Evolutionary conservation across 2,888 invertebrate genomes (phyloP), one percentile per base, ranked within the genome.

Genomic region (Nomada lathburiana): DNA sequence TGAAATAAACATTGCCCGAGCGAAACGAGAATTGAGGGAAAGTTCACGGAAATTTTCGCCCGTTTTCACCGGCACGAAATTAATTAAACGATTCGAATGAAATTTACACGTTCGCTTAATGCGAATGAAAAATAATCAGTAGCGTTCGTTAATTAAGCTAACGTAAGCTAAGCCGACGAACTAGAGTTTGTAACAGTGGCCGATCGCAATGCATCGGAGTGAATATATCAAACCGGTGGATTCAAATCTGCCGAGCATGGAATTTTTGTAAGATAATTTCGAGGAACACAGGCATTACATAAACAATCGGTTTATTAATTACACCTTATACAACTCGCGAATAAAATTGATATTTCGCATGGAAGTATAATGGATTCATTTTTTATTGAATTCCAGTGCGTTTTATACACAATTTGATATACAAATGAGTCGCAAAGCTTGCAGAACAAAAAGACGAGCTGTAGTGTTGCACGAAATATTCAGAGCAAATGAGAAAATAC

Each of bases 221-320:
- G 68, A 79, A 79, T 79, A 57, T 76, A 63, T 57, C 52, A 79
- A 79, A 76, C 16, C 69, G 64, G 63, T 79, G 76, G 64, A 79
- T 76, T 79, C 64, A 67, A 75, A 75, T 73, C 26, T 26, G 29
- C 9, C n/a, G n/a, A 9, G 5, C 55, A 18, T 42, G 13, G 16
- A 47, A 47, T 47, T 47, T 36, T 13, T 47, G 47, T 47, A 47
- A 16, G 16, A 47, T 13, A 11, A 29, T 7, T 29, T 29, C 29
- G 7, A 29, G 29, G 29, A 47, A 10, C 16, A 16, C 10, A 47
- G 16, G 11, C 11, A 13, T 47, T 3, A 13, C 13, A 47, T 47
- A 47, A 16, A 13, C 47, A 7, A 29, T 36, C 36, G 10, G 47
- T 47, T 13, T 16, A 16, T 47, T 47, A 47, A 16, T 47, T 47